These are phyloP conservation scores for Hycleus phaleratus DNA, from an alignment of 1,140 invertebrate species.

Conservation along the genomic window DNA sequence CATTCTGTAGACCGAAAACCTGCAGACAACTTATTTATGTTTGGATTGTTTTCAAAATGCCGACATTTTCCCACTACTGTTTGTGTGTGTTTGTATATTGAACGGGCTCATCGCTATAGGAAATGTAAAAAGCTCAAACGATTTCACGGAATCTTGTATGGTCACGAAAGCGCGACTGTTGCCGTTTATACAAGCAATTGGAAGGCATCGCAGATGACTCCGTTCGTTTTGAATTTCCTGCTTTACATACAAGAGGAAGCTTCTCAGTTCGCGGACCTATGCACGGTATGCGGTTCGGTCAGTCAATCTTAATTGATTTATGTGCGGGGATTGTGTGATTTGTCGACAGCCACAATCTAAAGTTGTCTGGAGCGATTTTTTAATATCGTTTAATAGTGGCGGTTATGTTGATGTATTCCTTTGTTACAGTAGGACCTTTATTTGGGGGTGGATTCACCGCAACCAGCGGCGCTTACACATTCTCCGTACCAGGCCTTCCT, in stretches of 20 bases:
- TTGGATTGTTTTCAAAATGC: slow-evolving; percentile 43
- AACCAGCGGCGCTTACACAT: slow-evolving; percentile 34
- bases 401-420: slow-evolving; percentile 20
- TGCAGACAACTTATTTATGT: slow-evolving; percentile 43
- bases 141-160: slow-evolving; percentile 38
- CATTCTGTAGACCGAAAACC: slow-evolving; percentile 34
- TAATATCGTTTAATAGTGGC: slow-evolving; percentile 7
- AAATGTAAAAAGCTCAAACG: slow-evolving; percentile 34
- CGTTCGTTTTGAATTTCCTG: slow-evolving; percentile 15
- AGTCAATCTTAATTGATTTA: slow-evolving; percentile 34
- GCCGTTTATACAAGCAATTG: not conserved
- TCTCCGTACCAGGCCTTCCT: slow-evolving; percentile 36
- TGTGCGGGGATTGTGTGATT: slow-evolving; percentile 35
- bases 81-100: slow-evolving; percentile 6
- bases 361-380: not conserved
- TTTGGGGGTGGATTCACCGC: slow-evolving; percentile 35
- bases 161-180: slow-evolving; percentile 31
- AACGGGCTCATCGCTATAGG: slow-evolving; percentile 28
- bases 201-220: not conserved
- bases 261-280: slow-evolving; percentile 1
- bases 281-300: not conserved
- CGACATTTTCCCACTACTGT: slow-evolving; percentile 37
- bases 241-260: slow-evolving; percentile 32
- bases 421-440: slow-evolving; percentile 39
- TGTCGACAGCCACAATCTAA: slow-evolving; percentile 25